Conservation (phyloP, 2,888 invertebrate genomes). For the Amphiduros pacificus region DNA sequence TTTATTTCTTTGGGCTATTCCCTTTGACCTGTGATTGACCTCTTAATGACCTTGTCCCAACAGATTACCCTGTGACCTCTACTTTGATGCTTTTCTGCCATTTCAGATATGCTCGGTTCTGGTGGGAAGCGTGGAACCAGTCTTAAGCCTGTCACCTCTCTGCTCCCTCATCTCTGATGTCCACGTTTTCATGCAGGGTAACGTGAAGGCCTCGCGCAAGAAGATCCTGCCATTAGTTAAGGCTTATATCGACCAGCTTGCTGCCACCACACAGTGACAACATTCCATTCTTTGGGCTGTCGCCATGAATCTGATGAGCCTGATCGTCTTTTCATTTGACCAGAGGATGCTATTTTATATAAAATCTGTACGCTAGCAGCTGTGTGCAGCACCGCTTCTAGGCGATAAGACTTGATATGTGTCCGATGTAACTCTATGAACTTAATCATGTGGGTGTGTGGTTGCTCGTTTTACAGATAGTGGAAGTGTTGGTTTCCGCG, state of each 20-base stretch:
- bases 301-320: too few species aligned
- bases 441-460: too few species aligned
- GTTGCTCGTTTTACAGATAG: too few species aligned
- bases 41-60: too few species aligned
- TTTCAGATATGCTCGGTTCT: conserved; percentile 46
- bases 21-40: too few species aligned
- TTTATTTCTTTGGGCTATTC: too few species aligned
- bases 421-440: too few species aligned
- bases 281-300: background rate
- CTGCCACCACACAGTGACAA: background rate
- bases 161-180: conserved; percentile 11
- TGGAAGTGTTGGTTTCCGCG: conserved; percentile 37
- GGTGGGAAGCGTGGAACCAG: conserved; percentile 32
- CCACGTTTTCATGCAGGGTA: conserved; percentile 30
- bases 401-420: too few species aligned
- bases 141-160: conserved; percentile 39
- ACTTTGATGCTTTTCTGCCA: background rate
- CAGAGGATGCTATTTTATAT: background rate
- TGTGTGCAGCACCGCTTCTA: too few species aligned
- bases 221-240: conserved; percentile 46
- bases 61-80: background rate
- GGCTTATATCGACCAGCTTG: background rate
- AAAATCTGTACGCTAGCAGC: background rate
- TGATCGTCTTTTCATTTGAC: too few species aligned
- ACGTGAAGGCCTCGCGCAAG: conserved; percentile 53